Evolutionary conservation across 2,113 vertebrate genomes (phyloP).

Genomic region (Perca fluviatilis): DNA sequence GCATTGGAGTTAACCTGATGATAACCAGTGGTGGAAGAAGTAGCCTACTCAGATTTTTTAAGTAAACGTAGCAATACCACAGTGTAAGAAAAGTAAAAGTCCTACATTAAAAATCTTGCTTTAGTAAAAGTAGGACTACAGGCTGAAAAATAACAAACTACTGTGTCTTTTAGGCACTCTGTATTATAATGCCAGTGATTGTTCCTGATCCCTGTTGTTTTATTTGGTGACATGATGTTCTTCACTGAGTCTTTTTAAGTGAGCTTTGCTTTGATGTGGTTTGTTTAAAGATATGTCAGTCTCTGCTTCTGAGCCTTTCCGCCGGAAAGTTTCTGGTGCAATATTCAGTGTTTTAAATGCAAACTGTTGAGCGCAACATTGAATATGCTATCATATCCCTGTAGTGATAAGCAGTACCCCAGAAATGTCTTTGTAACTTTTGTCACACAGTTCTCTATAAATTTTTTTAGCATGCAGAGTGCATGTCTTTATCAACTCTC

Average conservation of each 20-base stretch:
- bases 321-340: background rate
- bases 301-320: conserved; percentile 30
- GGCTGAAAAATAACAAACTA: background rate
- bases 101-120: background rate
- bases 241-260: conserved; percentile 40
- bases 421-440: conserved; percentile 55
- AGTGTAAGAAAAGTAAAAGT: background rate
- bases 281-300: conserved; percentile 40
- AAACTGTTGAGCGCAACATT: conserved; percentile 30
- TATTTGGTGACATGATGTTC: conserved; percentile 16
- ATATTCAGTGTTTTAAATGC: conserved; percentile 49
- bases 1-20: background rate
- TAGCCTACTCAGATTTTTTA: too few species aligned
- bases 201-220: conserved; percentile 24
- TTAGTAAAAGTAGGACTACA: too few species aligned
- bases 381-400: conserved; percentile 51
- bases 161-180: conserved; percentile 5
- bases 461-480: conserved; percentile 21
- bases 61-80: background rate
- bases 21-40: background rate
- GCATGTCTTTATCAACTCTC: conserved; percentile 7
- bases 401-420: conserved; percentile 36
- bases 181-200: conserved; percentile 8
- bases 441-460: conserved; percentile 22
- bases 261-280: conserved; percentile 24